phyloP scores from a whole-genome alignment of 2,113 vertebrate genomes.

The Pluvianellus socialis region DNA sequence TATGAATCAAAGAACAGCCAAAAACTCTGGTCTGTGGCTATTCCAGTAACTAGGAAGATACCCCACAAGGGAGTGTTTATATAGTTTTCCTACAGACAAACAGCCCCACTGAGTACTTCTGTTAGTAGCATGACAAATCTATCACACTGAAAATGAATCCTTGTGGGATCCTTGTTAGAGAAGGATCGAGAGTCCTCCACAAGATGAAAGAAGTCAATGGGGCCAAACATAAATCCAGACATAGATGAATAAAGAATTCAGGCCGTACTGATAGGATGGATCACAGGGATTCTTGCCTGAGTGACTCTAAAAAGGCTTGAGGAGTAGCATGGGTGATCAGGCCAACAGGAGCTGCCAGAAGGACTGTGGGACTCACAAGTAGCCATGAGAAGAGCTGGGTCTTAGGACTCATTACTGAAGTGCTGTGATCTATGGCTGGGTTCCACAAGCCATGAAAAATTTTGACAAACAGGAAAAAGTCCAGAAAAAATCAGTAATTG shows the following conservation, averaged over 20 bases:
- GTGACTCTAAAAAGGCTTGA: not conserved
- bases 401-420: not conserved
- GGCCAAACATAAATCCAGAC: not conserved
- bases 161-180: not conserved
- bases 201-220: not conserved
- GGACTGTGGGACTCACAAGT: not conserved
- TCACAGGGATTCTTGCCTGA: not conserved
- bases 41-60: not conserved
- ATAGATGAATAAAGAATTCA: not conserved
- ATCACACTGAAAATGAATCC: fast-evolving
- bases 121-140: not conserved
- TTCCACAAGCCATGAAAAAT: not conserved
- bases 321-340: not conserved
- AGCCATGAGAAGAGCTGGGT: not conserved
- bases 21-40: not conserved
- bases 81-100: not conserved
- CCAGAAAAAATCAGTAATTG: not conserved
- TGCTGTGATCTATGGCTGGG: not conserved
- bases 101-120: not conserved
- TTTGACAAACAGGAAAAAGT: not conserved
- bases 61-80: fast-evolving
- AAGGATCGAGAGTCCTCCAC: no score
- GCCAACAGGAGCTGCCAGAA: not conserved
- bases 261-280: not conserved
- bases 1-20: not conserved